phyloP scores from a whole-genome alignment of 2,888 invertebrate genomes.

The Heliconius ethilla region DNA sequence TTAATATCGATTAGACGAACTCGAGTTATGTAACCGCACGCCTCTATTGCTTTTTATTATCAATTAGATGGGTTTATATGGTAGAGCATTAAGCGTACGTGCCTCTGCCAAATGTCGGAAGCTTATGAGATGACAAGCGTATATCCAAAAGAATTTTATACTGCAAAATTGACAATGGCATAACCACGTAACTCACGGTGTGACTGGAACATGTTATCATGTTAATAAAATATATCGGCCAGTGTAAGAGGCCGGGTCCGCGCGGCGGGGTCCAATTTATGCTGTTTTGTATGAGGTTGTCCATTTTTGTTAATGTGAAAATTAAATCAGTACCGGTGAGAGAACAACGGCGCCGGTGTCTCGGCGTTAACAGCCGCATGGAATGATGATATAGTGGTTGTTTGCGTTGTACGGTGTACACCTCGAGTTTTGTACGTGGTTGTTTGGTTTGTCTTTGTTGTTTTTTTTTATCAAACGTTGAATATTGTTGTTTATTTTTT shows the following conservation, averaged over 20 bases:
- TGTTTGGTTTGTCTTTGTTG: neutral
- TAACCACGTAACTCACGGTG: slow-evolving; percentile 68
- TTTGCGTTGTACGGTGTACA: slow-evolving; percentile 8
- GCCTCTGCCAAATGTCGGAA: slow-evolving; percentile 67
- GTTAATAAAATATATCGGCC: slow-evolving; percentile 68
- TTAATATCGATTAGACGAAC: slow-evolving; percentile 78
- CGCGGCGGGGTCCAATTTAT: slow-evolving; percentile 75
- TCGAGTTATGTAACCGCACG: slow-evolving; percentile 74
- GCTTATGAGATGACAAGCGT: slow-evolving; percentile 57
- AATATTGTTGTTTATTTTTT: neutral
- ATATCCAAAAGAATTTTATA: slow-evolving; percentile 72
- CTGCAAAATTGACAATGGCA: slow-evolving; percentile 76
- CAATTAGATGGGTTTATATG: slow-evolving; percentile 82
- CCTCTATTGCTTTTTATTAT: slow-evolving; percentile 79
- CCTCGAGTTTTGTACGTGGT: neutral
- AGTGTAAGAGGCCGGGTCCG: slow-evolving; percentile 58
- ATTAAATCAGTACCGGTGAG: slow-evolving; percentile 64
- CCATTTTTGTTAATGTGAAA: slow-evolving; percentile 77
- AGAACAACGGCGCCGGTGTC: slow-evolving; percentile 44
- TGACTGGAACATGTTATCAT: slow-evolving; percentile 62
- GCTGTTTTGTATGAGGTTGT: slow-evolving; percentile 73
- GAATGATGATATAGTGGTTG: slow-evolving; percentile 30
- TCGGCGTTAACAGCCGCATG: slow-evolving; percentile 35
- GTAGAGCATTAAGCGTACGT: slow-evolving; percentile 78
- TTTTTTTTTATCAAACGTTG: neutral